A percentile compares a stretch with the other conserved stretches of the same genome.
These are phyloP conservation scores for Eurytoma californica DNA, from an alignment of 2,888 invertebrate genomes.

Conservation along the genomic window DNA sequence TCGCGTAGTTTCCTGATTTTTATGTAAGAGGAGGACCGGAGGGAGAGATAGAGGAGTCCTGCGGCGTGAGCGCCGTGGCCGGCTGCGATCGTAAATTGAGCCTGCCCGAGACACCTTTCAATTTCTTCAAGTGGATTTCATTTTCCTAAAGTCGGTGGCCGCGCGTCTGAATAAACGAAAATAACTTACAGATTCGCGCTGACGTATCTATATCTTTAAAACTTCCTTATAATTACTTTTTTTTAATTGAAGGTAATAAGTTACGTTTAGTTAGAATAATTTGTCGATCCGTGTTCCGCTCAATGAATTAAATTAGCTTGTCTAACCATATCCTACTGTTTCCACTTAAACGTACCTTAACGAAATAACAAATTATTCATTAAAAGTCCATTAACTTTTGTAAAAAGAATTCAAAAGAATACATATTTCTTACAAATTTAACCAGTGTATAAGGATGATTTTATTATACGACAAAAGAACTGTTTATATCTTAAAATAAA, in stretches of 20 bases:
- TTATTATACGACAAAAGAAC: too few relatives aligned
- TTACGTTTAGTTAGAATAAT: neutral
- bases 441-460: too few relatives aligned
- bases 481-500: too few relatives aligned
- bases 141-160: slow-evolving; percentile 22
- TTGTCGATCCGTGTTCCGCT: neutral
- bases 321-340: neutral
- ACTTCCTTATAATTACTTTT: too few relatives aligned
- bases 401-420: too few relatives aligned
- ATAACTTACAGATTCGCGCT: neutral
- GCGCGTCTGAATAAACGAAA: neutral
- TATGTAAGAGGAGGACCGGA: slow-evolving; percentile 66
- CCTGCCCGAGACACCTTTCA: slow-evolving; percentile 55
- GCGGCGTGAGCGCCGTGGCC: neutral
- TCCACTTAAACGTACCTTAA: neutral
- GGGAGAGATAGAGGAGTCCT: slow-evolving; percentile 53
- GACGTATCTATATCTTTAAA: too few relatives aligned
- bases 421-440: too few relatives aligned
- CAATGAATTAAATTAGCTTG: neutral
- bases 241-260: too few relatives aligned
- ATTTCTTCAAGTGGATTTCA: slow-evolving; percentile 54
- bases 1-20: slow-evolving; percentile 71
- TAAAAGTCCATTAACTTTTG: too few relatives aligned
- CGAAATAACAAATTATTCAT: neutral
- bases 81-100: slow-evolving; percentile 66